These are phyloP conservation scores for Dynastes maya DNA, from an alignment of 2,888 invertebrate genomes.

Conservation along the genomic window DNA sequence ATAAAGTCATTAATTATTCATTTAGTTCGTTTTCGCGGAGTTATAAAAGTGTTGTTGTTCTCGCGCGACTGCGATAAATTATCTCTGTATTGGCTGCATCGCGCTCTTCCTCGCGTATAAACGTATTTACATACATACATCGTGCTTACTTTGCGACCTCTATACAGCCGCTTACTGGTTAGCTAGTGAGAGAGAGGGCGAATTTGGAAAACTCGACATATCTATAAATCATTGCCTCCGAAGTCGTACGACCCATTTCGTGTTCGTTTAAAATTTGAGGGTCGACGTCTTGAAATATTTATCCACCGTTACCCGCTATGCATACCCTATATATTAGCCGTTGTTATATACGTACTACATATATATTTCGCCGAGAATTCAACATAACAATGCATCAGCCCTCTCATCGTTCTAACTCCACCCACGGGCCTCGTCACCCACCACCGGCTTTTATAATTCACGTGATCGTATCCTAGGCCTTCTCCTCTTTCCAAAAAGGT, in stretches of 20 bases:
- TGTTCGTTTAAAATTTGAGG: slow-evolving; percentile 51
- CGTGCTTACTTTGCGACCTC: neutral
- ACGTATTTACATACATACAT: too few relatives aligned
- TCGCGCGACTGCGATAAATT: slow-evolving; percentile 23
- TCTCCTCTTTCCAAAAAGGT: slow-evolving; percentile 26
- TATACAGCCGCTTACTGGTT: neutral
- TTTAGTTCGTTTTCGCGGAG: slow-evolving; percentile 32
- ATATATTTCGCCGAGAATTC: slow-evolving; percentile 5
- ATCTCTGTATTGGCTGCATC: slow-evolving; percentile 26
- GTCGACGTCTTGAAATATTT: slow-evolving; percentile 52
- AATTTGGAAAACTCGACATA: slow-evolving; percentile 48
- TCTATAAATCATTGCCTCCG: slow-evolving; percentile 52
- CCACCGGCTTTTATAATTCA: slow-evolving; percentile 24
- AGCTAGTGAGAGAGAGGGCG: slow-evolving; percentile 3
- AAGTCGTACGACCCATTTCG: slow-evolving; percentile 50
- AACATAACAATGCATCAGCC: neutral
- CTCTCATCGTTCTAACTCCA: neutral
- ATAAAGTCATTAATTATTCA: slow-evolving; percentile 43
- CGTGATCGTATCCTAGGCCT: slow-evolving; percentile 23
- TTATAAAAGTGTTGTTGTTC: slow-evolving; percentile 40
- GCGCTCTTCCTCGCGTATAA: neutral
- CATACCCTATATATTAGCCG: neutral
- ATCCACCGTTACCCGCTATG: slow-evolving; percentile 8
- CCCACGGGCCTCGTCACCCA: neutral
- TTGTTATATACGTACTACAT: neutral